Evolutionary conservation across 37 sponge, comb jelly and placozoan genomes (phyloP), one percentile per base, ranked within the genome.

Genomic region (Halichondria panicea): DNA sequence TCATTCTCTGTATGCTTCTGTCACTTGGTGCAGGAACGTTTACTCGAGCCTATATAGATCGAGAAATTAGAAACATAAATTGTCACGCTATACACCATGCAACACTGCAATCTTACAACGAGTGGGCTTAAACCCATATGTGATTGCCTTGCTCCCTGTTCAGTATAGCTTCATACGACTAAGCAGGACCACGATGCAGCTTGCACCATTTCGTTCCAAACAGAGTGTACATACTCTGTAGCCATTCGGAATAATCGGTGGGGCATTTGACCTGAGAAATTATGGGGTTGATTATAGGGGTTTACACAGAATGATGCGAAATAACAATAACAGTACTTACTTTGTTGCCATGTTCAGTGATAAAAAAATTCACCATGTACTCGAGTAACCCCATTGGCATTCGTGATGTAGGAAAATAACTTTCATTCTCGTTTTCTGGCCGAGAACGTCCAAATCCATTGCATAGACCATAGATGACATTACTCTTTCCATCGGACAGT

Each of bases 371-470:
- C 0, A 66, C 63, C 56, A 57, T 56, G 57, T 83, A 54, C 31
- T 83, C 60, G 35, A 83, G 19, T 19, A 83, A 31, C 5, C 84
- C 69, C 66, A 81, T 65, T 1, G 82, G 65, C 82, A 81, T 81
- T 30, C 50, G 68, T 24, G 55, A 57, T 37, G 44, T n/a, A 3
- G 72, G 81, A 46, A 81, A 60, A 43, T 21, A 36, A 25, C 73
- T 35, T 25, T 21, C 60, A 24, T 55, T 57, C 15, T 64, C 64
- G 72, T n/a, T n/a, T n/a, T 81, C 81, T 31, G 53, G 38, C 0
- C 65, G 36, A 38, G 40, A 36, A 22, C 65, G 59, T 7, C 53
- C 81, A 44, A 71, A n/a, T 30, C 37, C 65, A 63, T 63, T 71
- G 13, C 54, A 72, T 22, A 71, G 40, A 28, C 9, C 15, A 45